phyloP scores from a whole-genome alignment of 2,113 vertebrate genomes.

The Pollimyrus isidori region DNA sequence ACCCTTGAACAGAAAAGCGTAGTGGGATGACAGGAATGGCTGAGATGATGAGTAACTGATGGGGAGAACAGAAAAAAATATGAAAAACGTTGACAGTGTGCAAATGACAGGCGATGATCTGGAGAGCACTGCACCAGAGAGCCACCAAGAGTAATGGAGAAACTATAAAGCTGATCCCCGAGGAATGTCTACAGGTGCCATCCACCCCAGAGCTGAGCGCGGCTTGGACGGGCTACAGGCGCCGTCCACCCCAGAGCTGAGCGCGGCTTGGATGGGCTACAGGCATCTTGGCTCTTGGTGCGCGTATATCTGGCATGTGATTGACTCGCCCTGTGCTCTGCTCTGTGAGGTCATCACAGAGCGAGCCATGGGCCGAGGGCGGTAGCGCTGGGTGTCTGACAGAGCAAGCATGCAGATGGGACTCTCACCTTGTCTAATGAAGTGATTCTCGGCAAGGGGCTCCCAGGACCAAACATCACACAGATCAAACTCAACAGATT shows the following conservation, averaged over 20 bases:
- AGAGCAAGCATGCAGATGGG: conserved; percentile 12
- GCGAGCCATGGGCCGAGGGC: neutral
- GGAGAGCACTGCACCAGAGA: neutral
- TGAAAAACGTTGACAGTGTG: neutral
- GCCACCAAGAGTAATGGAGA: neutral
- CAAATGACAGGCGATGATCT: neutral
- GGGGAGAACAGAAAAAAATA: neutral
- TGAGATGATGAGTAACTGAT: conserved; percentile 46
- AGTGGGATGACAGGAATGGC: conserved; percentile 44
- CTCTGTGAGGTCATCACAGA: neutral
- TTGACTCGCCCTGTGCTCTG: neutral
- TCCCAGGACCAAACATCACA: conserved; percentile 35
- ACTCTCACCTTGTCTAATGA: conserved; percentile 43
- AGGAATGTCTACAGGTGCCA: neutral
- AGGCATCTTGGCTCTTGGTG: neutral
- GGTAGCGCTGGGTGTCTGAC: neutral
- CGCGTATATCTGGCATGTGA: neutral
- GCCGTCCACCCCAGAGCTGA: too few relatives aligned
- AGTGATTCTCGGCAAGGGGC: conserved; percentile 60
- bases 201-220: neutral
- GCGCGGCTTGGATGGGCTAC: too few relatives aligned
- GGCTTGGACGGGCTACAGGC: neutral
- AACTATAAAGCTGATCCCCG: neutral
- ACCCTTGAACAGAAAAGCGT: conserved; percentile 95
- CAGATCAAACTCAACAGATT: neutral